A percentile compares a stretch with the other conserved stretches of the same genome.
phyloP scores from a whole-genome alignment of 2,113 vertebrate species.

The Abramis brama region DNA sequence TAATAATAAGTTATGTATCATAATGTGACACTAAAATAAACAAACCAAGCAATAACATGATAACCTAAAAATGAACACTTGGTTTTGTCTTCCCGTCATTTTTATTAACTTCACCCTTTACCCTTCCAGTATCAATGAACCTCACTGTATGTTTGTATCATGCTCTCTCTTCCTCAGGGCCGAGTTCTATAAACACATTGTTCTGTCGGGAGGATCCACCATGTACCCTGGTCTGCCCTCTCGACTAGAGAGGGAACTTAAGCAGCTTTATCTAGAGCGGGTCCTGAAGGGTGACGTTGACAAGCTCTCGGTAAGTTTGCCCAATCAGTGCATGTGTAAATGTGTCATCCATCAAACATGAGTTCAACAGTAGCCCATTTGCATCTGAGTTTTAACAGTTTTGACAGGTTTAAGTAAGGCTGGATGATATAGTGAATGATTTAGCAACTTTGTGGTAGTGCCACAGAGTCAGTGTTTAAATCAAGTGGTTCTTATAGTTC shows the following conservation, averaged over 20 bases:
- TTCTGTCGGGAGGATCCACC: slow-evolving; percentile 96
- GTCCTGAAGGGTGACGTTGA: slow-evolving; percentile 98
- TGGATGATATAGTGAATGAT: background rate
- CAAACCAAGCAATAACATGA: background rate
- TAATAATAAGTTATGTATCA: background rate
- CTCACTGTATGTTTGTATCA: slow-evolving; percentile 5
- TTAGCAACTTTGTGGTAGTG: background rate
- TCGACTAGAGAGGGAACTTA: slow-evolving; percentile 93
- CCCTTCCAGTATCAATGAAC: background rate
- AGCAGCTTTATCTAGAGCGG: slow-evolving; percentile 96
- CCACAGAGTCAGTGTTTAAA: background rate
- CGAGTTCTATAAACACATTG: slow-evolving; percentile 99
- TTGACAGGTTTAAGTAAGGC: background rate
- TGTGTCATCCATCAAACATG: background rate
- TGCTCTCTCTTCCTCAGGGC: slow-evolving; percentile 72
- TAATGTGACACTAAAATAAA: background rate
- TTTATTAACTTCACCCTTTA: background rate
- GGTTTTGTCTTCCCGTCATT: background rate
- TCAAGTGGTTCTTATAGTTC: background rate
- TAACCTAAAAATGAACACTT: background rate
- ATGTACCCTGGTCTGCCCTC: slow-evolving; percentile 98
- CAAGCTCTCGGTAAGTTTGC: slow-evolving; percentile 91
- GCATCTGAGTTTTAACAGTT: background rate
- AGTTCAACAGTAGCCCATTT: background rate
- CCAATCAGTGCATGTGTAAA: background rate